These are phyloP conservation scores for Helarctos malayanus DNA, from an alignment of 2,797 vertebrate genomes.

Conservation along the genomic window DNA sequence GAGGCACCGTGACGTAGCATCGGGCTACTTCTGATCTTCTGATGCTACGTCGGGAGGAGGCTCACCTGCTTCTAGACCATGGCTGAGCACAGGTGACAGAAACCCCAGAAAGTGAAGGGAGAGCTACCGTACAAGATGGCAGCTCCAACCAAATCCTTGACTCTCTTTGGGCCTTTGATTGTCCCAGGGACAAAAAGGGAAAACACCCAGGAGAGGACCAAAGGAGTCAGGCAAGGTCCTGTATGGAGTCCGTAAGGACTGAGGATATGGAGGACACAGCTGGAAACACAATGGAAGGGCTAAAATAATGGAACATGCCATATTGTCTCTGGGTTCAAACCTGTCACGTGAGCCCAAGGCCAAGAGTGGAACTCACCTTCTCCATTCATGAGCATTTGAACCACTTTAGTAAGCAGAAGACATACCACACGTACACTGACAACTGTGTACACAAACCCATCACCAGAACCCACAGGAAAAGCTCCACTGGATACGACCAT, in stretches of 20 bases:
- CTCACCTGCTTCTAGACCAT: not conserved
- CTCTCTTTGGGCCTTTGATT: not conserved
- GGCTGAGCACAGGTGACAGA: not conserved
- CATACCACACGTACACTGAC: not conserved
- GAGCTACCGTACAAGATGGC: not conserved
- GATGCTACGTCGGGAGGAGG: not conserved
- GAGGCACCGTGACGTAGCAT: not conserved
- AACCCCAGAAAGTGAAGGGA: not conserved
- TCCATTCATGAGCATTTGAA: not conserved
- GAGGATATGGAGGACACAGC: not conserved
- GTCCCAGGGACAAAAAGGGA: constrained; percentile 2
- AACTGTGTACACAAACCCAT: not conserved
- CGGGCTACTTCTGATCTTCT: not conserved
- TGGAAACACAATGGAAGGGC: not conserved
- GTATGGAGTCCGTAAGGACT: constrained; percentile 7
- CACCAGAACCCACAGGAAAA: constrained; percentile 2
- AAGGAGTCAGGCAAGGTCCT: not conserved
- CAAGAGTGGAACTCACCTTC: constrained; percentile 20
- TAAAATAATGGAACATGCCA: not conserved
- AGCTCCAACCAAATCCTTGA: constrained; percentile 5
- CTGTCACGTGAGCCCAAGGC: not conserved
- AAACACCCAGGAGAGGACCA: not conserved
- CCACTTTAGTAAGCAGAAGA: not conserved
- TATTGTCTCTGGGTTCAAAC: not conserved
- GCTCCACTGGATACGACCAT: not conserved